Evolutionary conservation across 92 coral and sea anemone genomes (phyloP), one percentile per base, ranked within the genome.

Genomic region (Bergia sp.): DNA sequence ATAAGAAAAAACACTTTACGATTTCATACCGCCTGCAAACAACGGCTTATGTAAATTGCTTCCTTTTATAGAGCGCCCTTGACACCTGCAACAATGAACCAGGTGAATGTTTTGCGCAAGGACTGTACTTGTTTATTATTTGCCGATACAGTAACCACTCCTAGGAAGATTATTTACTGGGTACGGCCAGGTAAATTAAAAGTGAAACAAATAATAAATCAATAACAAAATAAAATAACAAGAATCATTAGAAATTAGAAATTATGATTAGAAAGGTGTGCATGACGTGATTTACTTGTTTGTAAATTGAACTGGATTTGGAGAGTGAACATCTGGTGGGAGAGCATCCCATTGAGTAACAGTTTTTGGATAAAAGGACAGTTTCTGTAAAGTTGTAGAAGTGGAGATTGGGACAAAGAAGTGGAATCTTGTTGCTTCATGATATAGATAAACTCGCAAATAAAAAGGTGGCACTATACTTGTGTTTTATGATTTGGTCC

Each of bases 331-430:
- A 55, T 55, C 64, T 55, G 64, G 64, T 55, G 64, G 64, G 64
- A 55, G 64, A 55, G 64, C 64, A 55, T 55, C 64, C 64, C 64
- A 55, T 55, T 55, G 64, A 55, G 75, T 69, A 69, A 69, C 37
- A 69, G 75, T 69, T 20, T 21, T 69, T 20, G 75, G 37, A 69
- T 69, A 20, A 69, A 69, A 69, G 75, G 75, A 69, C 75, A 69
- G 75, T 5, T 21, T 69, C n/a, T 73, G 77, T 73, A 44, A 73
- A 73, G 77, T 73, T 73, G 77, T 73, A 23, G 77, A 73, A 73
- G 77, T 73, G 1, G 77, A 73, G 77, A 73, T 73, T 73, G 77
- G 77, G 44, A 73, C 77, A 73, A 73, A 73, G 44, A 10, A 73
- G 44, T 73, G 77, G 77, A 3, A 55, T 55, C 64, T 55, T 55